A percentile compares a stretch with the other conserved stretches of the same genome.
phyloP scores from a whole-genome alignment of 2,797 vertebrate species.

The Simalia tracyae region DNA sequence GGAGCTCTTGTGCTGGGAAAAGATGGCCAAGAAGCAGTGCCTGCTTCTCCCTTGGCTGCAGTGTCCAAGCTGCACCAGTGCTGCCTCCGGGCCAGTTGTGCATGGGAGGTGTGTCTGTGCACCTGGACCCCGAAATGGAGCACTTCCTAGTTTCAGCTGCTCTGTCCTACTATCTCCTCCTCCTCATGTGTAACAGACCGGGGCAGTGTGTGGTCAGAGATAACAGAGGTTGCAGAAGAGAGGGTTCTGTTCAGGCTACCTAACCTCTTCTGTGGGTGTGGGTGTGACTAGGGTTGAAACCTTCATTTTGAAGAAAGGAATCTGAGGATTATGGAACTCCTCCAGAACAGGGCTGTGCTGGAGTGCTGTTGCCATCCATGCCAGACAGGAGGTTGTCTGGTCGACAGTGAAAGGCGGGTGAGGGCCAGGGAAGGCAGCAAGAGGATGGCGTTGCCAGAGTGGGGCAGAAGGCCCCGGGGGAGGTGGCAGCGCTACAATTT shows the following conservation, averaged over 20 bases:
- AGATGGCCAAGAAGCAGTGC: not conserved
- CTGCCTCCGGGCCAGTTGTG: not conserved
- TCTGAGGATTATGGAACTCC: not conserved
- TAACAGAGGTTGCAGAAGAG: not conserved
- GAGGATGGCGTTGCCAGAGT: no score
- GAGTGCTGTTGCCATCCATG: no score
- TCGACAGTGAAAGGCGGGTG: no score
- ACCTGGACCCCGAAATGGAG: not conserved
- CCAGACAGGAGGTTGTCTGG: no score
- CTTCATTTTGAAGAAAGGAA: not conserved
- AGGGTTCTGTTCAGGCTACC: not conserved
- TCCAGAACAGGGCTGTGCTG: no score
- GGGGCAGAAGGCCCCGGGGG: not conserved
- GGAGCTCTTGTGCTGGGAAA: not conserved
- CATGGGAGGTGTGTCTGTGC: not conserved
- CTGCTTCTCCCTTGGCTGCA: not conserved
- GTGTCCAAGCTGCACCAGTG: not conserved
- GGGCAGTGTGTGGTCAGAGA: no score
- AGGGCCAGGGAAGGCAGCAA: no score
- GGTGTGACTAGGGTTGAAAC: not conserved
- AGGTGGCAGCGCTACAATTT: no score
- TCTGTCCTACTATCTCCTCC: not conserved
- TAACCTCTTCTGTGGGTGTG: not conserved
- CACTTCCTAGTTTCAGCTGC: not conserved
- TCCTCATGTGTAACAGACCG: not conserved